Evolutionary conservation across 35 echinoderm and acorn worm genomes (phyloP).

Genomic region (Strongylocentrotus purpuratus): DNA sequence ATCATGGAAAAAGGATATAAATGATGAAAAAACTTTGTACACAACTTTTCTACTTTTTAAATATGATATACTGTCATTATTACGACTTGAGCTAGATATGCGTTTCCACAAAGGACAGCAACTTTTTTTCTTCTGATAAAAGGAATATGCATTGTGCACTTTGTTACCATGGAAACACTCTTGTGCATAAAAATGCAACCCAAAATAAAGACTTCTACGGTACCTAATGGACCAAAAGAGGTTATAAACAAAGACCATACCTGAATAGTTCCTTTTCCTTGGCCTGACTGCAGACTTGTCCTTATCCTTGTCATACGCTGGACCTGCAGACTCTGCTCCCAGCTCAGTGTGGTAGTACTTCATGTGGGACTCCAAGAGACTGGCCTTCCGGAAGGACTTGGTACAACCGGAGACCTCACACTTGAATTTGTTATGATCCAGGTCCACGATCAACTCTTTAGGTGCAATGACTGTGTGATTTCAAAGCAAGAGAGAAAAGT

Average conservation of each 20-base stretch:
- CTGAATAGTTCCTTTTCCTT: slow-evolving; percentile 52
- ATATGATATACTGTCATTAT: no score
- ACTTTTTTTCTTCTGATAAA: no score
- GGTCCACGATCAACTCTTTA: slow-evolving; percentile 90
- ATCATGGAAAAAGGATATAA: no score
- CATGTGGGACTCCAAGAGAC: slow-evolving; percentile 87
- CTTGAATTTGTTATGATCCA: slow-evolving; percentile 98
- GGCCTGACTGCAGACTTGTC: slow-evolving; percentile 30
- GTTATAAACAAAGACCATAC: slow-evolving; percentile 20
- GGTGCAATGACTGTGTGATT: slow-evolving; percentile 77
- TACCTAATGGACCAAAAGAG: no score
- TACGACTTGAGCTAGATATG: no score
- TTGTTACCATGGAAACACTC: no score
- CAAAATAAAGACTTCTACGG: no score
- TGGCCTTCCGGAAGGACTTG: slow-evolving; percentile 92
- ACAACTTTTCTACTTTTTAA: no score
- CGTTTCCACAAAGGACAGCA: no score
- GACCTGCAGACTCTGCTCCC: slow-evolving; percentile 36
- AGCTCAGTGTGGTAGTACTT: slow-evolving; percentile 89
- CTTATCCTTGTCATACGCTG: slow-evolving; percentile 40
- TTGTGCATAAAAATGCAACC: no score
- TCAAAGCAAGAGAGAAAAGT: background rate
- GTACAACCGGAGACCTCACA: slow-evolving; percentile 82
- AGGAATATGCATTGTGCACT: no score
- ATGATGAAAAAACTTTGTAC: no score